A percentile compares a stretch with the other conserved stretches of the same genome.
Conservation (phyloP, 2,113 vertebrate species). For the Hippocampus comes region DNA sequence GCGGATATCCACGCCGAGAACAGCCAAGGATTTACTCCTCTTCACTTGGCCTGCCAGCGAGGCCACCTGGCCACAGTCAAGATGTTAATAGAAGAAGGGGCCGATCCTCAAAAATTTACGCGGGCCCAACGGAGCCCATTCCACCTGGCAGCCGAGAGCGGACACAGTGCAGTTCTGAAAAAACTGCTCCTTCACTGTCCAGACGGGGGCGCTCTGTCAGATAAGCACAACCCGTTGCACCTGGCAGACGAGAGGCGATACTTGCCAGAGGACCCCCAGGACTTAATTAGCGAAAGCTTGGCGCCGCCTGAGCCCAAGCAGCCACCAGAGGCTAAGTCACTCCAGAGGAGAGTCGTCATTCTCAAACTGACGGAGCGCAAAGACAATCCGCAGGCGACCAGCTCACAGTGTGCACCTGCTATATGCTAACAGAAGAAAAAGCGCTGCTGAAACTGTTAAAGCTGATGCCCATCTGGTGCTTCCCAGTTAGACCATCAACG, state of each 20-base stretch:
- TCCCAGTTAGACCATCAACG: background rate
- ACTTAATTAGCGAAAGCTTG: constrained; percentile 12
- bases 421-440: constrained; percentile 52
- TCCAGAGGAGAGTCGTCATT: constrained; percentile 72
- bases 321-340: constrained; percentile 23
- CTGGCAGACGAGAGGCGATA: constrained; percentile 77
- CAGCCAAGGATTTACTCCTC: constrained; percentile 75
- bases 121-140: constrained; percentile 71
- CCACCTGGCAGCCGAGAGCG: constrained; percentile 80
- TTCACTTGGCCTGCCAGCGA: constrained; percentile 81
- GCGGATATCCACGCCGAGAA: constrained; percentile 75
- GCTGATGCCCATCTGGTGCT: constrained; percentile 15
- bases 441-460: constrained; percentile 13
- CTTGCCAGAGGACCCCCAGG: constrained; percentile 52
- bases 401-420: constrained; percentile 39
- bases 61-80: constrained; percentile 84
- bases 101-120: constrained; percentile 62
- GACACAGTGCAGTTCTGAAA: constrained; percentile 79
- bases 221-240: constrained; percentile 76
- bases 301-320: constrained; percentile 32
- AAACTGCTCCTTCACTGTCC: constrained; percentile 76
- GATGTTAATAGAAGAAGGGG: constrained; percentile 83
- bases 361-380: constrained; percentile 72
- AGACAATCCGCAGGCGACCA: constrained; percentile 30
- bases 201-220: constrained; percentile 60